Base-by-base conservation (phyloP, 1,140 invertebrate species). In the Branchinecta lindahli region DNA sequence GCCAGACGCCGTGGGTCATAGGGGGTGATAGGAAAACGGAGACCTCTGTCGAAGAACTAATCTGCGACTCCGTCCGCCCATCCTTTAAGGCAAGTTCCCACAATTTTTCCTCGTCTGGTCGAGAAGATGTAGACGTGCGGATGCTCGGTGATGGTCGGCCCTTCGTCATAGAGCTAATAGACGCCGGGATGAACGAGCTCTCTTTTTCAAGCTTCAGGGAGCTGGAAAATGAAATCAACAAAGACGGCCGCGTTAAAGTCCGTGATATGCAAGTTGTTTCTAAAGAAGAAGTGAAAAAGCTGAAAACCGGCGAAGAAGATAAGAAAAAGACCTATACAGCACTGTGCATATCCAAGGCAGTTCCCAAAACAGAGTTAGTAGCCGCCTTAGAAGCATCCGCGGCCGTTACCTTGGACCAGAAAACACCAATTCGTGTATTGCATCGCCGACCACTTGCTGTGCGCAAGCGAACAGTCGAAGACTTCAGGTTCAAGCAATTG, bases 1-100 rank as follows among this genome's bases (percentile, higher is more conserved):
- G 90, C 69, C 96, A 98, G 81, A 96, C 94, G 0, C 94, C 94
- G 0, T 98, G 95, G 94, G 77, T 96, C 33, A 80, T 96, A 66
- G 85, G 91, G 74, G 92, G 92, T 0, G 83, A 85, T 72, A 83
- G 88, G 70, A 87, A 88, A 73, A 85, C 89, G 79, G 87, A 89
- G 73, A 85, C 85, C 33, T 97, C 94, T 0, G 89, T 98, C 0
- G 89, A 97, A 80, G 94, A 98, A 79, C 83, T 94, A 18, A 87
- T 98, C 66, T 88, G 88, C 75, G 80, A 83, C 67, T 78, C 66
- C 76, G 80, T 75, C 75, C 83, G 75, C 74, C 83, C 78, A 45
- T 83, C 68, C 67, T 81, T 85, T 18, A 78, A 79, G 76, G 79
- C 82, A 68, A 81, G 84, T 44, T 18, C 81, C 77, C 75, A 78